A percentile compares a stretch with the other conserved stretches of the same genome.
Evolutionary conservation across 2,888 invertebrate species (phyloP).

Genomic region (Frankliniella intonsa): DNA sequence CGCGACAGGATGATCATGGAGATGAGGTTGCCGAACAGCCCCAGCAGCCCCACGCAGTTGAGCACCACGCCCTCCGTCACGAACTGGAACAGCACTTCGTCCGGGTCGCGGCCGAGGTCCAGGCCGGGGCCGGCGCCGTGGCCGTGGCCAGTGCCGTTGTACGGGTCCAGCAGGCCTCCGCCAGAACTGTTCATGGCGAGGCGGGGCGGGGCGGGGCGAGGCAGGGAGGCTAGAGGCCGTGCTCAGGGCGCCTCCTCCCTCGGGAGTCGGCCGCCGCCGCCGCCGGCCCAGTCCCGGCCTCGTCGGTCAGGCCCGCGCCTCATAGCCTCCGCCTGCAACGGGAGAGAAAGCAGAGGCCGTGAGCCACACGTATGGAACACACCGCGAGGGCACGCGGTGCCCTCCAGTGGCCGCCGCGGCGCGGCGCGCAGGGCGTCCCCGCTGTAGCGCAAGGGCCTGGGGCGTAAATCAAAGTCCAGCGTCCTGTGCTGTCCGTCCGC

Average conservation of each 20-base stretch:
- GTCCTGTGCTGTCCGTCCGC: background rate
- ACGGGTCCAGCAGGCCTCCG: background rate
- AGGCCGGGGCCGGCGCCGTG: background rate
- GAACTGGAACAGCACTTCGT: constrained; percentile 65
- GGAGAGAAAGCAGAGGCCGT: background rate
- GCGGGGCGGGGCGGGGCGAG: too few relatives aligned
- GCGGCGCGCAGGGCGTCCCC: too few relatives aligned
- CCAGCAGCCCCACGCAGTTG: constrained; percentile 74
- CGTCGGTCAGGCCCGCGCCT: background rate
- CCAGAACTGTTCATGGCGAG: background rate
- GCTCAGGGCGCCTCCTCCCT: background rate
- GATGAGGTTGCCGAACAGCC: constrained; percentile 84
- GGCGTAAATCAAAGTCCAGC: background rate
- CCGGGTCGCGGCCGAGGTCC: constrained; percentile 33
- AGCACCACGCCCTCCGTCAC: constrained; percentile 76
- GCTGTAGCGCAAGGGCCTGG: too few relatives aligned
- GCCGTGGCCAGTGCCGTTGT: background rate
- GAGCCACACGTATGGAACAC: background rate
- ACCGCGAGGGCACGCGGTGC: background rate
- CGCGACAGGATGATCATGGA: constrained; percentile 86
- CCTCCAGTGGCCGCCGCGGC: background rate
- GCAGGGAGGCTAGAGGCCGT: too few relatives aligned
- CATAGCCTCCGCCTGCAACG: constrained; percentile 19
- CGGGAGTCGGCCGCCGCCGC: background rate
- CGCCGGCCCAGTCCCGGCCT: background rate